phyloP scores from a whole-genome alignment of 2,797 vertebrate species.

The Tiaroga cobitis region DNA sequence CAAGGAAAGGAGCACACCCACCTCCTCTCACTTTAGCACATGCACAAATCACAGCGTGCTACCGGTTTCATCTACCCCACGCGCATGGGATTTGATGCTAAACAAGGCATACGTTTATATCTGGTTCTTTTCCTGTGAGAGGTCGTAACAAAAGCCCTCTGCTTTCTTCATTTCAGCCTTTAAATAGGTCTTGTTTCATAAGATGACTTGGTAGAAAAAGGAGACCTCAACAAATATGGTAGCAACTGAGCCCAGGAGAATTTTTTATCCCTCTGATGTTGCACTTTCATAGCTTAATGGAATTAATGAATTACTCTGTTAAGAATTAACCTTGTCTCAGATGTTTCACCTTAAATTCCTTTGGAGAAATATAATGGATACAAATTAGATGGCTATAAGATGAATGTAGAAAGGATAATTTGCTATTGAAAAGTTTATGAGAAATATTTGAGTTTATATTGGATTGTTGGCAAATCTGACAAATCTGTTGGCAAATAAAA shows the following conservation, averaged over 20 bases:
- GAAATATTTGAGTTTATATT: background rate
- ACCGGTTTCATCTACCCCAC: conserved; percentile 34
- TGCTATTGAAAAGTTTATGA: background rate
- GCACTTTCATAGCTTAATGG: background rate
- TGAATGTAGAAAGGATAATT: background rate
- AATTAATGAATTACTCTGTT: background rate
- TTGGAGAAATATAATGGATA: background rate
- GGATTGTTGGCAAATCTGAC: background rate
- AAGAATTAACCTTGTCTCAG: background rate
- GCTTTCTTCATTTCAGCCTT: conserved; percentile 25
- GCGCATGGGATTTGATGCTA: conserved; percentile 37
- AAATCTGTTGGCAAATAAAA: background rate
- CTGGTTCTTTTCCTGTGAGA: conserved; percentile 37
- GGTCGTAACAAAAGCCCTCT: conserved; percentile 24
- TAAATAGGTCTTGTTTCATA: conserved; percentile 16
- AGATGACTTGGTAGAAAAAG: background rate
- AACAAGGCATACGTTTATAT: conserved; percentile 39
- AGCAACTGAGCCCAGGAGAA: background rate
- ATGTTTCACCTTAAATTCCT: conserved; percentile 3
- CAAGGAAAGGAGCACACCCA: conserved; percentile 33
- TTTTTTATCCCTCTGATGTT: background rate
- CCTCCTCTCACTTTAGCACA: conserved; percentile 37
- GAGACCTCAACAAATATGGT: conserved; percentile 29
- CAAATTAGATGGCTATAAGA: background rate
- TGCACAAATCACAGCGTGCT: conserved; percentile 32